phyloP scores from a whole-genome alignment of 2,113 vertebrate genomes.

The Gavia stellata region DNA sequence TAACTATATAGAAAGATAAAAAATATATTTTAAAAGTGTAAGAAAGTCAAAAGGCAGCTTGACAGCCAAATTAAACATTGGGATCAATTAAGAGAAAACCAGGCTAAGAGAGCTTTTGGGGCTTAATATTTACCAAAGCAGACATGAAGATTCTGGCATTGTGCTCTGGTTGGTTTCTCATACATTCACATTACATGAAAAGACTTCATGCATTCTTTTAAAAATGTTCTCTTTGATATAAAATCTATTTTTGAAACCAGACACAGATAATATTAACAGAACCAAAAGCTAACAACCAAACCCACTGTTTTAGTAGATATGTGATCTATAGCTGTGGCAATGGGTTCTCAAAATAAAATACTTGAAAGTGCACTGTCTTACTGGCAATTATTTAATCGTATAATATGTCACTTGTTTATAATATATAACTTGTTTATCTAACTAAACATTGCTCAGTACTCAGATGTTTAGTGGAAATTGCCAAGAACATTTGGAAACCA shows the following conservation, averaged over 20 bases:
- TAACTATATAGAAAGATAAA: neutral
- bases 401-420: neutral
- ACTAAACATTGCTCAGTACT: neutral
- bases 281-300: neutral
- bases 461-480: neutral
- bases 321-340: neutral
- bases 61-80: neutral
- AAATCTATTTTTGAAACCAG: neutral
- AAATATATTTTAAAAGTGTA: neutral
- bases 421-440: neutral
- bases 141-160: neutral
- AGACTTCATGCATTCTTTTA: neutral
- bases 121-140: neutral
- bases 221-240: neutral
- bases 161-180: neutral
- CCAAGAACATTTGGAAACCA: neutral
- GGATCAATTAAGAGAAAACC: neutral
- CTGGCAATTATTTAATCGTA: neutral
- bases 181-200: neutral
- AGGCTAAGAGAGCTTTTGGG: neutral
- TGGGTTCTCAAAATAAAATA: neutral
- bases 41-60: neutral
- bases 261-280: neutral
- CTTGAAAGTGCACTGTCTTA: neutral
- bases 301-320: neutral